Evolutionary conservation across 92 coral and sea anemone genomes (phyloP).

Genomic region (Desmophyllum pertusum): DNA sequence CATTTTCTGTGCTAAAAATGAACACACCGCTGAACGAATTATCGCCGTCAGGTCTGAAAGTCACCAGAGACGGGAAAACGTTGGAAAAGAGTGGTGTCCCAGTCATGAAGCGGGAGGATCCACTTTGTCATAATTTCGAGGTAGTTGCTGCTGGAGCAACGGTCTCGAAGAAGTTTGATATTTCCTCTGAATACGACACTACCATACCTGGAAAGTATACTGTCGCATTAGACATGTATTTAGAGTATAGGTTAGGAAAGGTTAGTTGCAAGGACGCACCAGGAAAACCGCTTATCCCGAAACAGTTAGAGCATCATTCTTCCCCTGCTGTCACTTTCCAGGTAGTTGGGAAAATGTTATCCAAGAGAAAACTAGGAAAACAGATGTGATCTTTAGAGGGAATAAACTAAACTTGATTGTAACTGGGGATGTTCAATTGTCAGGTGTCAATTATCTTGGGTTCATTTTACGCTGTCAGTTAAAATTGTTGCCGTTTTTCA

Average conservation of each 20-base stretch:
- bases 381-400: not conserved
- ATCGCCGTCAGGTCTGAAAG: not conserved
- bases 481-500: not conserved
- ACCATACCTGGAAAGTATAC: not conserved
- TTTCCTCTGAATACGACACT: slow-evolving; percentile 6
- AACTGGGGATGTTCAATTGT: not conserved
- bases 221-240: not conserved
- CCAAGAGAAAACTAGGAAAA: not conserved
- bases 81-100: not conserved
- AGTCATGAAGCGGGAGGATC: not conserved
- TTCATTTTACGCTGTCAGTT: not conserved
- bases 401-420: not conserved
- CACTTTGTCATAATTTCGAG: not conserved
- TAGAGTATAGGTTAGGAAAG: not conserved
- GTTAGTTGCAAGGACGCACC: not conserved
- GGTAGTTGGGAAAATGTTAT: not conserved
- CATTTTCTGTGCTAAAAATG: not conserved
- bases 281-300: not conserved
- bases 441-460: not conserved
- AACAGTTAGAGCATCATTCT: not conserved
- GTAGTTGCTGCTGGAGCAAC: not conserved
- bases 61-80: not conserved
- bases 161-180: not conserved
- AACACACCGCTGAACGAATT: not conserved
- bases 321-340: not conserved